Conservation (phyloP, 2,113 vertebrate genomes). For the Dolichotis patagonum region DNA sequence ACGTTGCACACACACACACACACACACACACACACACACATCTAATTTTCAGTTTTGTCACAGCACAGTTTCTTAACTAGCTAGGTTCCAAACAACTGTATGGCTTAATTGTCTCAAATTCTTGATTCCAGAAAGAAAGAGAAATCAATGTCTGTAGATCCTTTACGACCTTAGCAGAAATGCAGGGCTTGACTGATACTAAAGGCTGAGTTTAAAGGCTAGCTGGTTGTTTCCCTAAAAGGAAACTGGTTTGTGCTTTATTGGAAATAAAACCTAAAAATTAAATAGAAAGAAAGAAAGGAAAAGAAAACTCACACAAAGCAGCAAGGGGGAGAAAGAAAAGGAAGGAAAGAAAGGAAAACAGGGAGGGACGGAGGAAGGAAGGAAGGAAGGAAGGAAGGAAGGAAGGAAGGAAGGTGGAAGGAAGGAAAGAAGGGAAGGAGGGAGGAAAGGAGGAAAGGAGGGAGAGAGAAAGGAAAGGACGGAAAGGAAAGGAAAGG, state of each 20-base stretch:
- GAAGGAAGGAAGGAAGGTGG: no score
- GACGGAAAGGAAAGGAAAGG: not conserved
- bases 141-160: not conserved
- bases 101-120: not conserved
- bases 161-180: not conserved
- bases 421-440: no score
- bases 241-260: not conserved
- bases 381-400: no score
- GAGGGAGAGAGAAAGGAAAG: not conserved
- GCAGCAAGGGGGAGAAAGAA: no score
- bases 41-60: not conserved
- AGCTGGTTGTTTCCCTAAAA: not conserved
- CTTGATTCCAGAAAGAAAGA: not conserved
- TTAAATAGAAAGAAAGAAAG: no score
- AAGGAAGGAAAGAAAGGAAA: no score
- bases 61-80: not conserved
- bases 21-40: not conserved
- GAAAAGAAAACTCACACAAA: not conserved
- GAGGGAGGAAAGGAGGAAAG: not conserved
- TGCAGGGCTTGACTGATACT: not conserved
- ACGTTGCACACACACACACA: accelerated
- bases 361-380: no score
- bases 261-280: no score
- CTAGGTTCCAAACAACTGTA: not conserved
- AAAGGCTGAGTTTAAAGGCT: not conserved